These are phyloP conservation scores for Mesoligia furuncula DNA, from an alignment of 2,888 invertebrate genomes.

Conservation along the genomic window DNA sequence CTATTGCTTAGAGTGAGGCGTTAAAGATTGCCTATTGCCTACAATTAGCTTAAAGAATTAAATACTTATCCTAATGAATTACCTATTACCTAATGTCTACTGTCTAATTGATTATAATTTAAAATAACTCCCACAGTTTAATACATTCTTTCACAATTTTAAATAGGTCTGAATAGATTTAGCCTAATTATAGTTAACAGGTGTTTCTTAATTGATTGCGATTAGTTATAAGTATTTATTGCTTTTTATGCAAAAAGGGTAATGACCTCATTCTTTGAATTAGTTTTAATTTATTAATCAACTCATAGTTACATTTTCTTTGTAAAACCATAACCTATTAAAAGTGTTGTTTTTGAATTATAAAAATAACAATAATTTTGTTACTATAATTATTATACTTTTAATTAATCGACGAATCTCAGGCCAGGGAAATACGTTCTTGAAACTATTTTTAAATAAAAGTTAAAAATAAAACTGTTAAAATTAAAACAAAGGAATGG, in stretches of 20 bases:
- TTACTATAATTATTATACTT: not conserved
- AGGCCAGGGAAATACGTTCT: not conserved
- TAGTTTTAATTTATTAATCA: slow-evolving; percentile 5
- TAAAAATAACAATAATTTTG: not conserved
- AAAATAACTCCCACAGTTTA: not conserved
- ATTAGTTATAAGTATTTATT: slow-evolving; percentile 51
- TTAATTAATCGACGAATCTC: not conserved
- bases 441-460: not conserved
- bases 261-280: slow-evolving; percentile 54
- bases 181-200: slow-evolving; percentile 19
- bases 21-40: not conserved
- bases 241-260: slow-evolving; percentile 39
- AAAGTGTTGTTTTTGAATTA: not conserved
- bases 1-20: not conserved
- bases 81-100: not conserved
- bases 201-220: slow-evolving; percentile 36
- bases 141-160: not conserved
- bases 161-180: slow-evolving; percentile 9
- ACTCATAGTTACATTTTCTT: not conserved
- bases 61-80: too few species aligned
- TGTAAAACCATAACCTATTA: not conserved
- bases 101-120: not conserved
- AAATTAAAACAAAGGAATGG: slow-evolving; percentile 74
- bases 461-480: slow-evolving; percentile 30
- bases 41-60: too few species aligned